phyloP scores from a whole-genome alignment of 2,113 vertebrate genomes.

The Eurystomus gularis region DNA sequence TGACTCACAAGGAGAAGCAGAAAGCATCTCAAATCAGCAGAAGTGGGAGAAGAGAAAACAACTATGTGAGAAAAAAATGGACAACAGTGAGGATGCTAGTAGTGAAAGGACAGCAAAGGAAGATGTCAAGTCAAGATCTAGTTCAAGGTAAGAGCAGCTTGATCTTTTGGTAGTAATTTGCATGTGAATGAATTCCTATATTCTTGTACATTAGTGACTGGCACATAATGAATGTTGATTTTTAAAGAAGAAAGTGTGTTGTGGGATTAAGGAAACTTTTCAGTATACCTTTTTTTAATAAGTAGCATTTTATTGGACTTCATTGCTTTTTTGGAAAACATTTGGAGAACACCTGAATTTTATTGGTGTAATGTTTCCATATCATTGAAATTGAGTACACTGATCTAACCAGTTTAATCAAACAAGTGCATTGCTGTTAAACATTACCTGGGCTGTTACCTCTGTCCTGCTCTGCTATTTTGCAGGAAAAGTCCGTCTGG shows the following conservation, averaged over 20 bases:
- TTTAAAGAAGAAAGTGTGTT: neutral
- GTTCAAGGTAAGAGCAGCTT: conserved; percentile 70
- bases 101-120: conserved; percentile 63
- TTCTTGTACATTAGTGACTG: neutral
- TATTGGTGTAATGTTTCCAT: fast-evolving
- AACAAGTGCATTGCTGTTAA: neutral
- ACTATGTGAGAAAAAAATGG: conserved; percentile 29
- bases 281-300: neutral
- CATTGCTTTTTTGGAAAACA: neutral
- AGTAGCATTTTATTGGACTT: neutral
- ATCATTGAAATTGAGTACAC: neutral
- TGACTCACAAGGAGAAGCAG: conserved; percentile 21
- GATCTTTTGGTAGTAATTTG: neutral
- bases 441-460: neutral
- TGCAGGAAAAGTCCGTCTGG: neutral
- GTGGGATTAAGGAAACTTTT: neutral
- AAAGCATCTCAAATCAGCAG: conserved; percentile 50
- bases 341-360: neutral
- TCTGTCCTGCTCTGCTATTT: neutral
- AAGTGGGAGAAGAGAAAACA: conserved; percentile 69
- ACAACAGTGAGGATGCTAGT: conserved; percentile 12
- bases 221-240: neutral
- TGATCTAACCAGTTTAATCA: neutral
- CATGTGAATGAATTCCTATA: neutral
- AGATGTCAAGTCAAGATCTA: conserved; percentile 63